Evolutionary conservation across 2,888 invertebrate species (phyloP), one percentile per base, ranked within the genome.

Genomic region (Gerris lacustris): DNA sequence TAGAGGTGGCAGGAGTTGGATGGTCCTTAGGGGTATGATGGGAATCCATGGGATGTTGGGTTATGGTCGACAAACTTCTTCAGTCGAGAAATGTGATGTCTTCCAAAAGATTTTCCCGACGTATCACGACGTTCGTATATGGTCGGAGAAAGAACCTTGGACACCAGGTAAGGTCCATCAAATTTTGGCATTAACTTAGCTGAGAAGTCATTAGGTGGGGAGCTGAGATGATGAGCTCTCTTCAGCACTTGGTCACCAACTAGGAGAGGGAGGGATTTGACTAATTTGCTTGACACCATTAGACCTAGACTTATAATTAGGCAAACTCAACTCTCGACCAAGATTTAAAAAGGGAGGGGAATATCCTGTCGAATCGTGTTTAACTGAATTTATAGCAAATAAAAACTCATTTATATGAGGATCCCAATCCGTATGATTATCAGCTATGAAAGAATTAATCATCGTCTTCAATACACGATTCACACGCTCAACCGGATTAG

Each of bases 401-500:
- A 68, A 69, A 0, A 76, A 44, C 63, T 76, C 76, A 7, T 72
- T 67, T 0, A 76, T 2, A 17, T 72, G 44, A 9, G 73, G 44
- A 47, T 76, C 77, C 77, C 77, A 77, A 0, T 72, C 47, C 0
- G 72, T 68, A 15, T 80, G 79, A 47, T 47, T 47, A 0, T 72
- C 64, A 0, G 73, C 73, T 6, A 78, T 76, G 55, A 74, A 79
- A 44, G 77, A 73, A 0, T 77, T 73, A 0, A 79, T 76, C 77
- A 80, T 79, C 0, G 78, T 78, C 69, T 79, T 78, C 0, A 79
- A 44, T 0, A 76, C 76, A 17, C 76, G 69, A 69, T 79, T 80
- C 0, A 76, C 73, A 11, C 79, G 55, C 72, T 80, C 79, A 0
- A 77, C 78, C 0, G 78, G 78, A 70, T 80, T 79, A 5, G 76